phyloP scores from a whole-genome alignment of 2,113 vertebrate genomes.

The Urocitellus parryii region DNA sequence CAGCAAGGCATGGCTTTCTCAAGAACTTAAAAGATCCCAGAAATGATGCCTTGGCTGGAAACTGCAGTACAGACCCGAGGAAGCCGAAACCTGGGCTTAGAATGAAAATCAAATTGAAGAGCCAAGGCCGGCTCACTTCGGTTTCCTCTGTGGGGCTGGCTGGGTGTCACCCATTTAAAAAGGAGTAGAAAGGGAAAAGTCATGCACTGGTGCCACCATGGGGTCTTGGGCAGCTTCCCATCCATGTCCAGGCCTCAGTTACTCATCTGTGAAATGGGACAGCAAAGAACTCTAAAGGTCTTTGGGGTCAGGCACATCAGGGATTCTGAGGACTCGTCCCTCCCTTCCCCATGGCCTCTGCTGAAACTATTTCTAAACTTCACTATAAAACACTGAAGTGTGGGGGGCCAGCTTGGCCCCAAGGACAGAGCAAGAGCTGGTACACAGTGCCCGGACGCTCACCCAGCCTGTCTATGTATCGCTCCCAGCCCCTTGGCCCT shows the following conservation, averaged over 20 bases:
- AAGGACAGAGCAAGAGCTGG: background rate
- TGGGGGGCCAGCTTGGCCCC: background rate
- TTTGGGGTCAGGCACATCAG: background rate
- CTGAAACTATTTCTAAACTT: background rate
- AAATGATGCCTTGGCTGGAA: background rate
- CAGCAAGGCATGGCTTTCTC: background rate
- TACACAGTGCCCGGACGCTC: too few relatives aligned
- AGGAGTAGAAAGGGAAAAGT: background rate
- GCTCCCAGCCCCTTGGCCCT: background rate
- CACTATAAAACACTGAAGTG: background rate
- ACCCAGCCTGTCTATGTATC: too few relatives aligned
- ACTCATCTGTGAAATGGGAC: background rate
- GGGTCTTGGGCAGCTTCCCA: background rate
- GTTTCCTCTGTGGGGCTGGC: background rate
- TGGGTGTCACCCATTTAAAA: background rate
- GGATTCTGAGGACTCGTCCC: background rate
- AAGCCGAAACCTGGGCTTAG: background rate
- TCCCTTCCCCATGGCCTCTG: rapidly evolving
- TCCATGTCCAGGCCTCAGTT: background rate
- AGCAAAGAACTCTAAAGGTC: background rate
- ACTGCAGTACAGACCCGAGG: background rate
- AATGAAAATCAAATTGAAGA: background rate
- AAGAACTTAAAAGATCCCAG: background rate
- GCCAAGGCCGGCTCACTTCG: background rate
- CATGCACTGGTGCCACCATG: rapidly evolving